Percentiles rank a stretch among this genome's conserved stretches.
Evolutionary conservation across 2,113 vertebrate genomes (phyloP).

Genomic region (Poecilia latipinna): DNA sequence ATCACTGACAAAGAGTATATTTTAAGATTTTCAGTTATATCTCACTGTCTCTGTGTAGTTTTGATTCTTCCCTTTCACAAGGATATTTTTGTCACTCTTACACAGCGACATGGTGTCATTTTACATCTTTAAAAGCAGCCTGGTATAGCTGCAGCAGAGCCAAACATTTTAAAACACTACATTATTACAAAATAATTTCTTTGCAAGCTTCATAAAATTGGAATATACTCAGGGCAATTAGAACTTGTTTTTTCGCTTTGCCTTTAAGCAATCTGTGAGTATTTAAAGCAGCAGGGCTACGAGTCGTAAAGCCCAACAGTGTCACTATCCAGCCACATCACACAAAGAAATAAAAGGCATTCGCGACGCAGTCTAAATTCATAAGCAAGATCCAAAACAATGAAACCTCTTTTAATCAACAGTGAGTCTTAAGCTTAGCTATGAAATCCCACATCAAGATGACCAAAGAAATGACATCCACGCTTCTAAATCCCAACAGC

Average conservation of each 20-base stretch:
- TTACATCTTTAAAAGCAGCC: neutral
- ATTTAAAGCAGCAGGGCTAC: neutral
- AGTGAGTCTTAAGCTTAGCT: neutral
- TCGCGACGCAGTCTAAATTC: neutral
- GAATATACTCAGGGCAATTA: neutral
- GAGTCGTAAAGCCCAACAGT: neutral
- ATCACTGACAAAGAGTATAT: conserved; percentile 9
- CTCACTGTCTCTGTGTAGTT: neutral
- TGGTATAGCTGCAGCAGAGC: neutral
- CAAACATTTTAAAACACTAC: neutral
- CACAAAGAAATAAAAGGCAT: neutral
- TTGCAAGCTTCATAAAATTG: neutral
- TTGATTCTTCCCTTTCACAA: neutral
- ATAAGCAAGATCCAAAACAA: neutral
- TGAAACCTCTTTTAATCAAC: neutral
- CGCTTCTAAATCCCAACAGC: neutral
- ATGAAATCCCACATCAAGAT: conserved; percentile 1
- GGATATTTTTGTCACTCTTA: neutral
- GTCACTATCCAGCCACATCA: neutral
- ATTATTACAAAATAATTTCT: neutral
- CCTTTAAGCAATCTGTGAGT: neutral
- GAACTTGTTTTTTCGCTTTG: neutral
- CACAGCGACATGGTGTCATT: neutral
- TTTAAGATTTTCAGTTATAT: conserved; percentile 6
- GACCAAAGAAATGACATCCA: neutral